Conservation (phyloP, 2,113 vertebrate species). For the Syrrhaptes paradoxus region DNA sequence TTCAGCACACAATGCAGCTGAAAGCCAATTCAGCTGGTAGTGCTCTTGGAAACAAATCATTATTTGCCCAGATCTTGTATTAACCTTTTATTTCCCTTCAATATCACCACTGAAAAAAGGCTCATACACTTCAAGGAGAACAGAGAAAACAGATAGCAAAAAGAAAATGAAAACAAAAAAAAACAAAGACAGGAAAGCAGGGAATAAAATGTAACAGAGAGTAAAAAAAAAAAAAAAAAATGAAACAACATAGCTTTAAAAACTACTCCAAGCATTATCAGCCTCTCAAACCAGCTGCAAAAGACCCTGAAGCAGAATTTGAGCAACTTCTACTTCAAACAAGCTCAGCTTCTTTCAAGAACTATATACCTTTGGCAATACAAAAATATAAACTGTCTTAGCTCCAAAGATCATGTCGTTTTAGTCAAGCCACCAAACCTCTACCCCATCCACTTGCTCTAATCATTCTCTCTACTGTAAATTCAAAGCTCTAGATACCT, state of each 20-base stretch:
- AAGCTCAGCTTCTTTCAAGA: not conserved
- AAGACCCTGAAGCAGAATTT: not conserved
- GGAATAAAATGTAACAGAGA: not conserved
- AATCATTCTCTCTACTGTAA: not conserved
- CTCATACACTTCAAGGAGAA: not conserved
- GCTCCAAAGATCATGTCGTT: not conserved
- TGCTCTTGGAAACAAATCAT: not conserved
- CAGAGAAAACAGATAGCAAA: not conserved
- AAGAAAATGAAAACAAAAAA: not conserved
- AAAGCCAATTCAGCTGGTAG: slow-evolving; percentile 20
- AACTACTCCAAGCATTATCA: not conserved
- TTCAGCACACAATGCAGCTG: slow-evolving; percentile 41
- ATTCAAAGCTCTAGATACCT: not conserved
- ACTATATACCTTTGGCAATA: not conserved
- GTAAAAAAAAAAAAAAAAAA: not conserved
- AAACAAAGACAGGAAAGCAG: not conserved
- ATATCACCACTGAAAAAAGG: not conserved
- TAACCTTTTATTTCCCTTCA: slow-evolving; percentile 29
- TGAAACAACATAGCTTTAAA: not conserved
- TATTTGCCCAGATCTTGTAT: slow-evolving; percentile 13
- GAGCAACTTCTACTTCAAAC: not conserved
- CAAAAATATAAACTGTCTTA: not conserved
- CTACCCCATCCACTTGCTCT: not conserved
- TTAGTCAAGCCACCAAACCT: not conserved
- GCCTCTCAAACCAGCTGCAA: not conserved